A percentile compares a stretch with the other conserved stretches of the same genome.
Conservation (phyloP, 2,113 vertebrate species). For the Petroica traversi region DNA sequence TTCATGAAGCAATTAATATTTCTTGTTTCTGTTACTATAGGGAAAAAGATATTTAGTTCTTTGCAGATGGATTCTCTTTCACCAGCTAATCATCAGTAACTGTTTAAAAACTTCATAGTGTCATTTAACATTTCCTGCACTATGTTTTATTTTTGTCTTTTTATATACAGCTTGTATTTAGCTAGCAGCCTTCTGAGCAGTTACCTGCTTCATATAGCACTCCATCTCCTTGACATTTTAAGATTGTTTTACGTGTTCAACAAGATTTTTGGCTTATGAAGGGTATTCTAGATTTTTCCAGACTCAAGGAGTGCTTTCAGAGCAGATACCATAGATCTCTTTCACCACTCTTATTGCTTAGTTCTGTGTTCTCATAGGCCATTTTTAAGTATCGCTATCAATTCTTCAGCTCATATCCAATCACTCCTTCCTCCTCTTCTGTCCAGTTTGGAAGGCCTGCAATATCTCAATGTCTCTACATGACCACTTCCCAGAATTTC, state of each 20-base stretch:
- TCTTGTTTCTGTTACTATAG: not conserved
- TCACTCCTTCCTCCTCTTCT: not conserved
- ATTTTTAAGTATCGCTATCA: not conserved
- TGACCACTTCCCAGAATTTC: not conserved
- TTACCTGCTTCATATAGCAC: not conserved
- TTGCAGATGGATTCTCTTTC: not conserved
- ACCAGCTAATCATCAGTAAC: not conserved
- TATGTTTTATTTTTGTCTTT: not conserved
- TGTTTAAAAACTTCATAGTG: not conserved
- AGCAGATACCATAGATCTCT: not conserved
- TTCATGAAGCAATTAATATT: not conserved
- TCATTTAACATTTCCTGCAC: not conserved
- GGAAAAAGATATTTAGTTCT: not conserved
- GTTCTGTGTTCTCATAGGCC: not conserved
- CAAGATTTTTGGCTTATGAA: not conserved
- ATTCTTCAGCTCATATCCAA: not conserved
- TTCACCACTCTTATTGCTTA: not conserved
- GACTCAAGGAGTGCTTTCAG: not conserved
- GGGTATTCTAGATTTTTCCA: not conserved
- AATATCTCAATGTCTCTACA: fast-evolving
- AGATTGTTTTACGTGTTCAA: not conserved
- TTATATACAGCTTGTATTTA: not conserved
- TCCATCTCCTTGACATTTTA: not conserved
- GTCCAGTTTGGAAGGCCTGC: not conserved
- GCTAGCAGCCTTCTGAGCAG: not conserved